These are phyloP conservation scores for Erethizon dorsatum DNA, from an alignment of 2,797 vertebrate species.

Conservation along the genomic window DNA sequence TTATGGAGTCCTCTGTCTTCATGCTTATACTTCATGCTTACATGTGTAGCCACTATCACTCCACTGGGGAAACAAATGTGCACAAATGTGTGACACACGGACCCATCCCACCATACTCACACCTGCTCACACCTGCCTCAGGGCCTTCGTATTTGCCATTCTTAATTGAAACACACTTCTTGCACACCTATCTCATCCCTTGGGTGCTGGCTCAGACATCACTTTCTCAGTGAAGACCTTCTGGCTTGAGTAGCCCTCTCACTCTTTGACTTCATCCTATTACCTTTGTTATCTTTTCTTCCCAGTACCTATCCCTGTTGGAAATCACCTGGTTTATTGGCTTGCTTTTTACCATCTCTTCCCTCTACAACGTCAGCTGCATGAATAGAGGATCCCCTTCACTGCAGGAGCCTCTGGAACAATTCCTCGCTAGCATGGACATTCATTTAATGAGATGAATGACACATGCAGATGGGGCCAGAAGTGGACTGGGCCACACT, in stretches of 20 bases:
- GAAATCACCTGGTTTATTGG: background rate
- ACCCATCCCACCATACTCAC: background rate
- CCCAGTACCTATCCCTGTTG: background rate
- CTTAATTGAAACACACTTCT: background rate
- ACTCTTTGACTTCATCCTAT: background rate
- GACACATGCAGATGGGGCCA: background rate
- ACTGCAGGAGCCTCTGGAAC: background rate
- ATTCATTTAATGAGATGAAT: background rate
- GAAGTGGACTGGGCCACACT: background rate
- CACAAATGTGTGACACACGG: background rate
- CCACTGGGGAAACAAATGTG: background rate
- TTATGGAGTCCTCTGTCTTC: background rate
- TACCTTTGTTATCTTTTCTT: background rate
- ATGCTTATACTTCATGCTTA: background rate
- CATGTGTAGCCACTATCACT: background rate
- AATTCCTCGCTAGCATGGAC: background rate
- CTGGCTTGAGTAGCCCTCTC: background rate
- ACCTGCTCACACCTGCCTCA: background rate
- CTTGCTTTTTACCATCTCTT: background rate
- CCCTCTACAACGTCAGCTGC: background rate
- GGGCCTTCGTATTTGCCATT: slow-evolving; percentile 15
- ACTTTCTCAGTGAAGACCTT: slow-evolving; percentile 33
- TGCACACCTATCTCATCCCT: background rate
- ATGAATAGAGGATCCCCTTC: background rate
- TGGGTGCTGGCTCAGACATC: background rate